Evolutionary conservation across 2,797 vertebrate species (phyloP), one percentile per base, ranked within the genome.

Genomic region (Geotrypetes seraphini): DNA sequence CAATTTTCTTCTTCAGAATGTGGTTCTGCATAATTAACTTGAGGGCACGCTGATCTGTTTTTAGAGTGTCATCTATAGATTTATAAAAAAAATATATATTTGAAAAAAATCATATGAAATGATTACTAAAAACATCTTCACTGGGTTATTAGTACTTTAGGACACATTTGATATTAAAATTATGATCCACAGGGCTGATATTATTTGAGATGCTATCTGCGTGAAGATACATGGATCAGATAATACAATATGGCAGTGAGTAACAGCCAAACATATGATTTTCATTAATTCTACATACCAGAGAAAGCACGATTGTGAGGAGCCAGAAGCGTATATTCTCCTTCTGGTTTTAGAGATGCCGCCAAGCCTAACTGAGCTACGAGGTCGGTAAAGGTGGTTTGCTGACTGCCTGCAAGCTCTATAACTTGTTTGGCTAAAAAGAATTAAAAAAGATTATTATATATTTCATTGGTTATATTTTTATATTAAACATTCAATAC

Each of bases 261-360:
- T n/a, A n/a, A n/a, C n/a, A n/a, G n/a, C n/a, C n/a, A n/a, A n/a
- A n/a, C n/a, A n/a, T n/a, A n/a, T n/a, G n/a, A n/a, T n/a, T n/a
- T n/a, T n/a, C n/a, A n/a, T n/a, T n/a, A n/a, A n/a, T n/a, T n/a
- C n/a, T 37, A 74, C 91, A 44, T 69, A 98, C 95, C 88, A 38
- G 32, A 89, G 63, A 99, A 99, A 25, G 71, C 94, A 7, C 24
- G 19, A 31, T 99, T 94, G 39, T 87, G 15, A 8, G 92, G 95
- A 33, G 84, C 95, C 60, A 99, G 60, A n/a, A 99, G 63, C 10
- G 96, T 98, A 53, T 97, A 97, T 16, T 92, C 87, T 3, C 68
- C 61, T 4, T 83, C 76, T 30, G 86, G 63, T 27, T 48, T 85
- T 69, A 99, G 78, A 44, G 66, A 50, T 4, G 79, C 66, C 13